Conservation (phyloP, 2,888 invertebrate genomes). For the Thymelicus acteon region DNA sequence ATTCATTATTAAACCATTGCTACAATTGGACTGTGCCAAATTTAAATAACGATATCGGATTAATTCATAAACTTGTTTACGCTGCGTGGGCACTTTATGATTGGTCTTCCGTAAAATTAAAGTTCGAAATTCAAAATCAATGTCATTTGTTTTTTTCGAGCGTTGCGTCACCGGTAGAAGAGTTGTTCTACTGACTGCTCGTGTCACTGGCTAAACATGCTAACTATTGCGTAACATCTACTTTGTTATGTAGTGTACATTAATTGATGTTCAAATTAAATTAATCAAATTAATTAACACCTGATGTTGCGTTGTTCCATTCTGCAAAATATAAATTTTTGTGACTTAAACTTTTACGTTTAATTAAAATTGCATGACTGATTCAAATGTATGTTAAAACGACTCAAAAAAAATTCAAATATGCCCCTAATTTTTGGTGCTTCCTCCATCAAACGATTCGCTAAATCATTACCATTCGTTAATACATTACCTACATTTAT, state of each 20-base stretch:
- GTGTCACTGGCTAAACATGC: slow-evolving; percentile 62
- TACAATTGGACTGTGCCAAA: slow-evolving; percentile 26
- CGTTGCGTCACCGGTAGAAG: slow-evolving; percentile 67
- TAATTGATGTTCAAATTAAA: not conserved
- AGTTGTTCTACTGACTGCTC: slow-evolving; percentile 58
- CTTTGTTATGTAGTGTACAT: slow-evolving; percentile 38
- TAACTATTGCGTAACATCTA: slow-evolving; percentile 65
- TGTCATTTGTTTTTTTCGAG: slow-evolving; percentile 55
- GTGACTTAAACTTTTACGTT: too few species aligned
- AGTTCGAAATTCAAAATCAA: slow-evolving; percentile 65
- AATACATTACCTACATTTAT: too few species aligned
- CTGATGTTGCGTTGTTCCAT: too few species aligned
- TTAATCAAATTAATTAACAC: too few species aligned
- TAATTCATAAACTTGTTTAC: slow-evolving; percentile 15
- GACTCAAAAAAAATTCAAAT: too few species aligned
- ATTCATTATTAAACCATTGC: slow-evolving; percentile 14
- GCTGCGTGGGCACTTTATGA: slow-evolving; percentile 11
- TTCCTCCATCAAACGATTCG: too few species aligned
- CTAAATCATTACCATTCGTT: too few species aligned
- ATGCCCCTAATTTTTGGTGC: too few species aligned
- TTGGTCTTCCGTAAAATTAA: slow-evolving; percentile 48
- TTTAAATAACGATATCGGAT: slow-evolving; percentile 11
- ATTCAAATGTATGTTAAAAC: too few species aligned
- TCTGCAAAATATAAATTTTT: too few species aligned
- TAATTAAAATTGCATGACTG: too few species aligned